A percentile compares a stretch with the other conserved stretches of the same genome.
Conservation (phyloP, 2,113 vertebrate species). For the Nothocercus julius region DNA sequence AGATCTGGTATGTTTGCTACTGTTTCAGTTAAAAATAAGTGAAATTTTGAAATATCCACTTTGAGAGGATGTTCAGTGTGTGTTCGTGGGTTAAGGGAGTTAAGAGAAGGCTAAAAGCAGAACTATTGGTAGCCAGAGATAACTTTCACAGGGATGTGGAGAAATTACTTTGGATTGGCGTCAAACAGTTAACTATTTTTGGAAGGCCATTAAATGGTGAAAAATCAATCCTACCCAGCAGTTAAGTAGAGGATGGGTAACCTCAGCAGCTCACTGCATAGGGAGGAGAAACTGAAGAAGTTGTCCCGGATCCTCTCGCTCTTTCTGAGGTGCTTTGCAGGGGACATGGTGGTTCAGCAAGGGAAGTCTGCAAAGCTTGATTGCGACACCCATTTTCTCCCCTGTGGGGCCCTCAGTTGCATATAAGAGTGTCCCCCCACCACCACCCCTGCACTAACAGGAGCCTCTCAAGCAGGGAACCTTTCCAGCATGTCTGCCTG, state of each 20-base stretch:
- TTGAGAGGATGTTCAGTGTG: neutral
- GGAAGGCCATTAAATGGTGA: neutral
- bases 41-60: slow-evolving; percentile 10
- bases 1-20: neutral
- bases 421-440: neutral
- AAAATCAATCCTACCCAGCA: neutral
- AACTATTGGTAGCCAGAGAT: neutral
- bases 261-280: neutral
- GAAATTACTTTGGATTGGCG: neutral
- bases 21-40: slow-evolving; percentile 14
- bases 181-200: neutral
- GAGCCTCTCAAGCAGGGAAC: neutral
- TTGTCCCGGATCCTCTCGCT: neutral
- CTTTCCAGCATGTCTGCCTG: neutral
- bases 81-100: neutral
- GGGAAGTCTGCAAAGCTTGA: neutral
- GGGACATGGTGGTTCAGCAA: neutral
- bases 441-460: neutral
- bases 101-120: neutral
- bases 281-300: neutral
- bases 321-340: neutral
- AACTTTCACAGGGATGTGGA: neutral
- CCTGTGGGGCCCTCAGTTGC: neutral
- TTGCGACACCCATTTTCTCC: neutral
- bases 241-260: neutral